Base-by-base conservation (phyloP, 2,113 vertebrate genomes). In the Phalacrocorax brasilianus region DNA sequence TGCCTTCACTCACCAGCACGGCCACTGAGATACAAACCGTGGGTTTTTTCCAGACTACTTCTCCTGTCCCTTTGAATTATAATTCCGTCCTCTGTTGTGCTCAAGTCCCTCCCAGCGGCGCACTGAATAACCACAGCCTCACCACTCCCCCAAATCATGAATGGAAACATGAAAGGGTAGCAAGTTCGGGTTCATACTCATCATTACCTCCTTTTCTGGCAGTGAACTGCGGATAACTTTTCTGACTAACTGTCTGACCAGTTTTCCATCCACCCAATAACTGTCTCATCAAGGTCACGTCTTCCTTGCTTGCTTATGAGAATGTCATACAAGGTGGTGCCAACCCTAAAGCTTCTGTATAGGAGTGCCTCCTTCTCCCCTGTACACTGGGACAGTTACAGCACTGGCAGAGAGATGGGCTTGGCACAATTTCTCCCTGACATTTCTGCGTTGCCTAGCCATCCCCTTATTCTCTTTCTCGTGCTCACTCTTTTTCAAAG, bases 151-250 rank as follows among this genome's bases (percentile, higher is more conserved):
- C 67, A 61, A 6, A 14, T 40, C 30, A 14, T 6, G 6, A 79
- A 59, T 1, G 17, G 66, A n/a, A 63, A 47, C 33, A 50, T 3
- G 1, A 33, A 16, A 19, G 8, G 55, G 45, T 8, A 24, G 11
- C 1, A 1, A 15, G 15, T 30, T 91, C 44, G 19, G 14, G 15
- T 59, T 40, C 53, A 6, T 20, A 9, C 38, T 63, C 2, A 0
- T 47, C 59, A 33, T 58, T 10, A 19, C 22, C 6, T 61, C 49
- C 71, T 15, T 47, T 75, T 62, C 74, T 63, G 32, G 52, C 5
- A 14, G 22, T n/a, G 61, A 90, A 23, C 55, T 56, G 21, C 10
- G 63, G 50, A 21, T 9, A 35, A 16, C 32, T 81, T 89, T 84
- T 19, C 58, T 45, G 21, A 62, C 83, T 40, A 24, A 20, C 22